A percentile compares a stretch with the other conserved stretches of the same genome.
phyloP scores from a whole-genome alignment of 2,888 invertebrate genomes.

The Pheosia tremula region DNA sequence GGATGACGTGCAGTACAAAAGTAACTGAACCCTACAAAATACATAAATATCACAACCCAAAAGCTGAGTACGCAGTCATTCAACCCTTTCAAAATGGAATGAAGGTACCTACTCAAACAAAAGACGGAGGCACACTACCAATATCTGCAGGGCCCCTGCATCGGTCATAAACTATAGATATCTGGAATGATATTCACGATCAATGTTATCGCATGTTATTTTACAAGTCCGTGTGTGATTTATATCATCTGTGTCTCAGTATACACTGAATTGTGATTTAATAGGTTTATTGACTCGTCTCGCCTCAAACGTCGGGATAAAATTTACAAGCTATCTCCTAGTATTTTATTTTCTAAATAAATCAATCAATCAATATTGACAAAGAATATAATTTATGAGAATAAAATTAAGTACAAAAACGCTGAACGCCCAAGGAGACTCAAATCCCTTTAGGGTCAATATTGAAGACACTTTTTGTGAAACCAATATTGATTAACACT shows the following conservation, averaged over 20 bases:
- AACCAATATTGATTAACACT: no score
- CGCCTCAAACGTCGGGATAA: not conserved
- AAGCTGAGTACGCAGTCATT: not conserved
- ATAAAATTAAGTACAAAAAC: not conserved
- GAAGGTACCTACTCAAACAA: not conserved
- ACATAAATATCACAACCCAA: no score
- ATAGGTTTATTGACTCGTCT: slow-evolving; percentile 22
- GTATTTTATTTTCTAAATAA: not conserved
- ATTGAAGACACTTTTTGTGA: no score
- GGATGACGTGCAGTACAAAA: no score
- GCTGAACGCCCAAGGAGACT: not conserved
- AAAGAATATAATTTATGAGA: not conserved
- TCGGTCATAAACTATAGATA: slow-evolving; percentile 21
- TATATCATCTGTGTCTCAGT: slow-evolving; percentile 17
- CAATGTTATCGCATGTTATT: slow-evolving; percentile 32
- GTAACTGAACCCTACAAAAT: no score
- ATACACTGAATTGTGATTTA: slow-evolving; percentile 20
- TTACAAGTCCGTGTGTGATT: slow-evolving; percentile 26
- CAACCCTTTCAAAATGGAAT: not conserved
- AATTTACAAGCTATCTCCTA: not conserved
- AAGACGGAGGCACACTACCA: not conserved
- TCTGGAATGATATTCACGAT: slow-evolving; percentile 10
- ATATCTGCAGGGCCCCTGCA: slow-evolving; percentile 2
- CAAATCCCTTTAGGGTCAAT: no score
- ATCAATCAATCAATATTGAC: not conserved